Evolutionary conservation across 2,797 vertebrate species (phyloP), one percentile per base, ranked within the genome.

Genomic region (Cyprinella venusta): DNA sequence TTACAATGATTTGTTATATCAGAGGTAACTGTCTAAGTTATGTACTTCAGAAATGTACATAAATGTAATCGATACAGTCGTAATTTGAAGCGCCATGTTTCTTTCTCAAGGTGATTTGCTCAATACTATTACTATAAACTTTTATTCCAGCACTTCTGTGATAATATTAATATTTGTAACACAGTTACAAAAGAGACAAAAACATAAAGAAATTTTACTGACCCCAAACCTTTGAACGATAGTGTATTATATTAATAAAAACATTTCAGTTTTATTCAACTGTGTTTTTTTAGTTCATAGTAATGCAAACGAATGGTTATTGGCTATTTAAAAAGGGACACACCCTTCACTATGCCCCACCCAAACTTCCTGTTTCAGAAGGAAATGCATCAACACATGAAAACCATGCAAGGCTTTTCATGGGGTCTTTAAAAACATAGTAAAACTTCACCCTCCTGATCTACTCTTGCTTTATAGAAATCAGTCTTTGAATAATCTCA

Each of bases 281-380:
- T 40, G 15, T 48, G 45, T 0, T 1, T 0, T 2, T 48, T 16
- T 48, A 16, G 26, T 33, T 72, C 70, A 52, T 72, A 33, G 30
- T 30, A 30, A 50, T 71, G 48, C 6, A 54, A 52, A 7, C 9
- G 8, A 72, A 36, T 26, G 56, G 56, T 26, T 61, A 74, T 21
- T 26, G 56, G 21, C 15, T 45, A 77, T 21, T 48, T 74, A 19
- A 74, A 72, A 74, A 8, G 10, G 26, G 59, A 45, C 54, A 65
- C 48, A 40, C 24, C 5, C 24, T 30, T 19, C 7, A 10, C 24
- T 30, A 48, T 48, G 45, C 61, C 26, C n/a, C 45, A 76, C 33
- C 48, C 59, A 52, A 42, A 82, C 71, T 7, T 82, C 61, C 71
- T 67, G 70, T 54, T 65, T 74, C n/a, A 52, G 36, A 16, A 40